Base-by-base conservation (phyloP, 2,888 invertebrate genomes). In the Gnatocerus cornutus region DNA sequence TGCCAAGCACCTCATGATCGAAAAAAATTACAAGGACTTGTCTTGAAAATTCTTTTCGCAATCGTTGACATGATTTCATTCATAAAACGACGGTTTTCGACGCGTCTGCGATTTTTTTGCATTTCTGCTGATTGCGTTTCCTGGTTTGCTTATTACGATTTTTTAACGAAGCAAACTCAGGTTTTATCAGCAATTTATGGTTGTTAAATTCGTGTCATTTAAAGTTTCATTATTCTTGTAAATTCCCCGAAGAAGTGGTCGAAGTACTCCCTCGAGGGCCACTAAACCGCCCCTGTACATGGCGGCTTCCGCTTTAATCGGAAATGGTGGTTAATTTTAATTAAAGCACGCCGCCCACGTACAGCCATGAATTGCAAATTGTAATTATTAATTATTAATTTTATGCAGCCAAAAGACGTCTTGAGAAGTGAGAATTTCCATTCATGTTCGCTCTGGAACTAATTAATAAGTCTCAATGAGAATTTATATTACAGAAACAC, bases 1-100 rank as follows among this genome's bases (percentile, higher is more conserved):
- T 58, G 56, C 56, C 56, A 58, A 58, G 56, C 56, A 58, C 56
- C 41, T 58, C 56, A 58, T 58, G 10, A n/a, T 8, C 37, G 37
- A n/a, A 37, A 37, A 37, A n/a, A 8, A 37, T 8, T 37, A 37
- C 37, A 37, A 37, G 37, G 37, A 8, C 37, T 37, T 2, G 8
- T 37, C 37, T n/a, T 37, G 2, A 37, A 8, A 8, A 37, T 2
- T n/a, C 37, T 37, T 58, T 59, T 59, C 59, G 46, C 46, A 59
- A 46, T 10, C 14, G n/a, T 21, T 14, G 33, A 10, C 37, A 55
- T 12, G 27, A 21, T 45, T 58, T 45, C 45, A 59, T 59, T 59
- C 46, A 59, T 59, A 59, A 59, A 16, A 16, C 14, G 5, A 30
- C 30, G 33, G 16, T 21, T 21, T 21, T 21, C 21, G 2, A 3